Conservation (phyloP, 2,888 invertebrate species). For the Platynereis dumerilii region DNA sequence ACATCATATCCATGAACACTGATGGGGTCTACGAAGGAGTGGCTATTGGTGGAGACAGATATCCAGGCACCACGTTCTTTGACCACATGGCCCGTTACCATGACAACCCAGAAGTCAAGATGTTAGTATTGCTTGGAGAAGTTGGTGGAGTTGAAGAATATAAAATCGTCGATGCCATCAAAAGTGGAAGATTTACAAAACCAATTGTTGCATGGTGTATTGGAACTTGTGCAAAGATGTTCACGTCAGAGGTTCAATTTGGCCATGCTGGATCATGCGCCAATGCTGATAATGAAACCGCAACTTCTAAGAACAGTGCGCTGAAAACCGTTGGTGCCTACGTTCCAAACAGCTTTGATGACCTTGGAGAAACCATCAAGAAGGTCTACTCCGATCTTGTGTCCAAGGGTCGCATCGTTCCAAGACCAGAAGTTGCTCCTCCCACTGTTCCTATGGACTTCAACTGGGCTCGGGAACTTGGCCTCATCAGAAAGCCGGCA, state of each 20-base stretch:
- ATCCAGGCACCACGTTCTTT: conserved; percentile 97
- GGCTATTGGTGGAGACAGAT: conserved; percentile 96
- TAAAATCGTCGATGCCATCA: conserved; percentile 88
- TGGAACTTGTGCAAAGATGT: conserved; percentile 74
- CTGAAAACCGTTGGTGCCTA: conserved; percentile 82
- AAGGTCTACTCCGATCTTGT: conserved; percentile 74
- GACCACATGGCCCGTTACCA: conserved; percentile 90
- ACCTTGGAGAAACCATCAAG: conserved; percentile 80
- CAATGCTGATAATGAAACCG: conserved; percentile 91
- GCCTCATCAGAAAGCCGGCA: conserved; percentile 96
- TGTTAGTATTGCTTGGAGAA: conserved; percentile 93
- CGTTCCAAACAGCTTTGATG: conserved; percentile 93
- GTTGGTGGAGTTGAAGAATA: conserved; percentile 99
- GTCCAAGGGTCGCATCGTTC: conserved; percentile 78
- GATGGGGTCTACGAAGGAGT: conserved; percentile 98
- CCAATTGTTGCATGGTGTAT: conserved; percentile 99
- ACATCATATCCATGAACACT: conserved; percentile 94
- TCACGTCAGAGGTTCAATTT: conserved; percentile 80
- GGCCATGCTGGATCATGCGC: conserved; percentile 99
- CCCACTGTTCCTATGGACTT: conserved; percentile 99
- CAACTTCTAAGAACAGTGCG: conserved; percentile 87
- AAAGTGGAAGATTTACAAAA: conserved; percentile 82
- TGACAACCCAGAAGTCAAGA: conserved; percentile 76
- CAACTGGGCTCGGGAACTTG: conserved; percentile 95
- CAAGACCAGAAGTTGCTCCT: conserved; percentile 90